Evolutionary conservation across 2,113 vertebrate genomes (phyloP).

Genomic region (Bos javanicus): DNA sequence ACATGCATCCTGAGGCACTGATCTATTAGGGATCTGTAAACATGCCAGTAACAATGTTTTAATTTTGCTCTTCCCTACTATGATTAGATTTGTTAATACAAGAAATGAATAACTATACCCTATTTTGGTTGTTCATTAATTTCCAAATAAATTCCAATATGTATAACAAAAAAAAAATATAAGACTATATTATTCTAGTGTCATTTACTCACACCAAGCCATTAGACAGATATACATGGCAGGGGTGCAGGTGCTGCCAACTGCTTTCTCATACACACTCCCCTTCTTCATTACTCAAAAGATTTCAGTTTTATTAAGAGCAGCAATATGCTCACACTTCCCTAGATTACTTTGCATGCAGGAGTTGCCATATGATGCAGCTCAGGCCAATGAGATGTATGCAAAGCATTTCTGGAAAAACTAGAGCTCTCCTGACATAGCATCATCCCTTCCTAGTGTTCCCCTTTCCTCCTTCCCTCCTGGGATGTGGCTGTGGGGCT

Average conservation of each 20-base stretch:
- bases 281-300: background rate
- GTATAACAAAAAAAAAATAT: background rate
- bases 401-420: background rate
- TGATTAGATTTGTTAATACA: background rate
- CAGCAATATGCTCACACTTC: background rate
- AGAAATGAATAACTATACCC: background rate
- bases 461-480: background rate
- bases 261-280: background rate
- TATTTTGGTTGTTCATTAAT: background rate
- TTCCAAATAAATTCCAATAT: background rate
- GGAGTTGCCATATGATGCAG: background rate
- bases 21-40: background rate
- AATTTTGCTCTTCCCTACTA: background rate
- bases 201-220: background rate
- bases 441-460: background rate
- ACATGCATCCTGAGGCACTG: background rate
- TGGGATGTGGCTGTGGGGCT: background rate
- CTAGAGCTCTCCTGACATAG: background rate
- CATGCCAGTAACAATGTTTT: background rate
- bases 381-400: background rate
- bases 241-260: background rate
- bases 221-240: background rate
- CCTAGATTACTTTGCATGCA: background rate
- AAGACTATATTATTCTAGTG: background rate
- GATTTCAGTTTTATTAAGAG: background rate